Base-by-base conservation (phyloP, 1,140 invertebrate species). In the Anastrepha obliqua region DNA sequence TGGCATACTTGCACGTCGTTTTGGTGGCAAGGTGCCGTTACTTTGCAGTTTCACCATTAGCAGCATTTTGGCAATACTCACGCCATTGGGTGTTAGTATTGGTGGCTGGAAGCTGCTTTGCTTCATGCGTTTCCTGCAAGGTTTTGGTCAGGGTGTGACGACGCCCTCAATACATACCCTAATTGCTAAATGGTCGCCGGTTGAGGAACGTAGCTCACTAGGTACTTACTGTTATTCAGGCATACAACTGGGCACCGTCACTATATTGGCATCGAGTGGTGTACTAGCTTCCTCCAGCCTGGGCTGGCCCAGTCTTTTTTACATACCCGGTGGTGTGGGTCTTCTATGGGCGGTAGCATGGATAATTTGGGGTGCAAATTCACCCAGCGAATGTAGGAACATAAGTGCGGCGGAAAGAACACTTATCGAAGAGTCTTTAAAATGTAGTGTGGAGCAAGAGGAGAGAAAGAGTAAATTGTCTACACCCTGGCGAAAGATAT, bases 261-360 rank as follows among this genome's bases (percentile, higher is more conserved):
- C 97, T 8, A 92, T 97, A 5, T 94, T 96, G 15, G 94, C 97
- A 93, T 67, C 91, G 7, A 95, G 95, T 55, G 97, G 97, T 11
- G 89, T 94, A 20, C 93, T 98, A 1, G 95, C 96, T 6, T 94
- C 94, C 2, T 95, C 96, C 0, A 86, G 88, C 0, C 89, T 94
- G 20, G 97, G 97, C 11, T 98, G 97, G 97, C 96, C 96, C 0
- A 94, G 95, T 60, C 95, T 97, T 2, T 98, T 97, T 90, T 98
- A 97, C 90, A 91, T 96, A 0, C 96, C 97, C 90, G 97, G 97
- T 60, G 93, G 91, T 2, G 87, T 95, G 0, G 94, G 95, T 42
- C 89, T 96, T 2, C 11, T 94, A 1, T 97, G 96, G 95, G 94
- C 94, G 6, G 88, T 95, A 0, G n/a, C 95, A 0, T 97, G 96